Percentiles rank a stretch among this genome's conserved stretches.
These are phyloP conservation scores for Oscheius sp. DNA, from an alignment of 2,888 invertebrate species.

Conservation along the genomic window DNA sequence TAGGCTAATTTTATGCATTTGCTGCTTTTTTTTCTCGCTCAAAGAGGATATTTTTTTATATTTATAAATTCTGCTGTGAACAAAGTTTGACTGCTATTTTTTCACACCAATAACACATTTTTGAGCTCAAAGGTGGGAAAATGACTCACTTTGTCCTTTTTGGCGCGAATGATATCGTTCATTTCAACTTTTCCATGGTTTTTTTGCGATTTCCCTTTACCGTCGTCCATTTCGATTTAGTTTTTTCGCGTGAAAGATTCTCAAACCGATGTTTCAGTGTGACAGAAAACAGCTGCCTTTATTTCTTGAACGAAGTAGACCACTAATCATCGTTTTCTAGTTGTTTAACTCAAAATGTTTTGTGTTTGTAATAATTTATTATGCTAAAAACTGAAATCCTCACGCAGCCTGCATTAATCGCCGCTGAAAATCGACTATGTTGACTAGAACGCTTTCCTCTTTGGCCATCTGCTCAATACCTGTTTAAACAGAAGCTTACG, in stretches of 20 bases:
- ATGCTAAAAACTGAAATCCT: neutral
- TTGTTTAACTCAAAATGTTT: neutral
- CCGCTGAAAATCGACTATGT: neutral
- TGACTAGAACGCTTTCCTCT: neutral
- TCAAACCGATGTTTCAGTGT: no score
- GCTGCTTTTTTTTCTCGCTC: neutral
- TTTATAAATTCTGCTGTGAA: neutral
- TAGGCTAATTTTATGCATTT: no score
- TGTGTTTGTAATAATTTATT: neutral
- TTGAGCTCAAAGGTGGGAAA: no score
- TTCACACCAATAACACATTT: neutral
- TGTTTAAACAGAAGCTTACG: slow-evolving; percentile 17
- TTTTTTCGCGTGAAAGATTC: no score
- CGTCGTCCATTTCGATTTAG: no score
- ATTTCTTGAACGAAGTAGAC: no score
- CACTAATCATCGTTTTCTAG: neutral
- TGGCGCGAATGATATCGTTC: neutral
- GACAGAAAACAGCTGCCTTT: no score
- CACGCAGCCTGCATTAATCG: neutral
- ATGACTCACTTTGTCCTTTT: neutral
- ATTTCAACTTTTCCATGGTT: neutral
- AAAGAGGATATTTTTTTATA: neutral
- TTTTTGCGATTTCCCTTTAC: neutral
- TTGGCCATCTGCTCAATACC: neutral
- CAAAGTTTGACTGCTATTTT: neutral